Percentiles rank a stretch among this genome's conserved stretches.
phyloP scores from a whole-genome alignment of 1,140 invertebrate species.

The Drosophila grimshawi region DNA sequence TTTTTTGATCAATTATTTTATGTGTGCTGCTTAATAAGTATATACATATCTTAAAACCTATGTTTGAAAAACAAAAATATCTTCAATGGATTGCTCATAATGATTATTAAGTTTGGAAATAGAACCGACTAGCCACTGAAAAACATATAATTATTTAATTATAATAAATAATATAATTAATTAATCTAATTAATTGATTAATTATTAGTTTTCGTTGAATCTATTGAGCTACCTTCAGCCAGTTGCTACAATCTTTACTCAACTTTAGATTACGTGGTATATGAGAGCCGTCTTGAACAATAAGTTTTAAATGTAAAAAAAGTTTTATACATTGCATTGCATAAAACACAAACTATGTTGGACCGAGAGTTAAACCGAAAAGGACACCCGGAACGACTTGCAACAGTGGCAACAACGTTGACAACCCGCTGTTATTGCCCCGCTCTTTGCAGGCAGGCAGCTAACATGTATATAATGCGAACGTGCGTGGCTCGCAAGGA shows the following conservation, averaged over 20 bases:
- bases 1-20: too few relatives aligned
- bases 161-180: too few relatives aligned
- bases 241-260: not conserved
- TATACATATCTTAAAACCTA: too few relatives aligned
- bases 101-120: too few relatives aligned
- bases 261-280: not conserved
- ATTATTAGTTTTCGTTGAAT: too few relatives aligned
- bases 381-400: slow-evolving; percentile 7
- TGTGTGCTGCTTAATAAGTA: too few relatives aligned
- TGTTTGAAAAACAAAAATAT: too few relatives aligned
- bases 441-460: slow-evolving; percentile 11
- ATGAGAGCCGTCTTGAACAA: slow-evolving; percentile 1
- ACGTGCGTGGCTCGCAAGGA: slow-evolving; percentile 34
- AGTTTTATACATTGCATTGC: slow-evolving; percentile 71
- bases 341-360: slow-evolving; percentile 74
- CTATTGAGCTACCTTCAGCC: not conserved
- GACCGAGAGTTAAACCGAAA: slow-evolving; percentile 36
- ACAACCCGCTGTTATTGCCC: slow-evolving; percentile 26
- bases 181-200: too few relatives aligned
- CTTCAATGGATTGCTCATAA: too few relatives aligned
- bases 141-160: too few relatives aligned
- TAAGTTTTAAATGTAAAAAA: slow-evolving; percentile 39
- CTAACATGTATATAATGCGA: slow-evolving; percentile 29
- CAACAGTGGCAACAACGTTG: not conserved
- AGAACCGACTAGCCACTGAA: too few relatives aligned